Base-by-base conservation (phyloP, 2,888 invertebrate genomes). In the Polymixis flavicincta region DNA sequence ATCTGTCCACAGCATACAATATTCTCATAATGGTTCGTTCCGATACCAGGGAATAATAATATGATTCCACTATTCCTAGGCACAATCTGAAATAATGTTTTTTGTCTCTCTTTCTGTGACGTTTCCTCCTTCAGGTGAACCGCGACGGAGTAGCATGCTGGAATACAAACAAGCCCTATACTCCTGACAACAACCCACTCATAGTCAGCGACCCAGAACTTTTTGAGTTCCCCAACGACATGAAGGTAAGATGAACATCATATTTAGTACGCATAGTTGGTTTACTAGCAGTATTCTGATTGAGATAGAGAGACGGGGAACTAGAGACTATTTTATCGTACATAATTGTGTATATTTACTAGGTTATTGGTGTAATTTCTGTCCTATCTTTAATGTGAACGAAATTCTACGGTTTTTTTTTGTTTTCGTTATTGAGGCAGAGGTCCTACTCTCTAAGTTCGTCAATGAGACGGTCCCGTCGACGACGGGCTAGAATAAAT, bases 141-240 rank as follows among this genome's bases (percentile, higher is more conserved):
- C 97, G 97, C 87, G 97, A 98, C 89, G 98, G 98, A 0, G 96
- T 98, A 3, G 98, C 97, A 1, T 98, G 98, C 92, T 98, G 98
- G 98, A 98, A 98, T 90, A 96, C 97, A 0, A 96, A 96, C 69
- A 97, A 97, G 83, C 97, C 97, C 0, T 97, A 98, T 87, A 97
- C 96, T 45, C 94, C 97, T 0, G 97, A 97, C 64, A 98, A 97
- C 89, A 97, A 98, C 89, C 98, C 97, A 0, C 94, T 98, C 0
- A 97, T 98, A 14, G 97, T 97, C 76, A 97, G 97, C 69, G 98
- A 98, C 89, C 96, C 97, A n/a, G 96, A 96, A 55, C 97, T 97
- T 13, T 94, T 98, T 78, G 97, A 98, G 71, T 98, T 98, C 91
- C 98, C 98, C 14, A 98, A 98, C 88, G 98, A 98, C 89, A 90